Conservation (phyloP, 2,888 invertebrate species). For the Pomacea canaliculata region DNA sequence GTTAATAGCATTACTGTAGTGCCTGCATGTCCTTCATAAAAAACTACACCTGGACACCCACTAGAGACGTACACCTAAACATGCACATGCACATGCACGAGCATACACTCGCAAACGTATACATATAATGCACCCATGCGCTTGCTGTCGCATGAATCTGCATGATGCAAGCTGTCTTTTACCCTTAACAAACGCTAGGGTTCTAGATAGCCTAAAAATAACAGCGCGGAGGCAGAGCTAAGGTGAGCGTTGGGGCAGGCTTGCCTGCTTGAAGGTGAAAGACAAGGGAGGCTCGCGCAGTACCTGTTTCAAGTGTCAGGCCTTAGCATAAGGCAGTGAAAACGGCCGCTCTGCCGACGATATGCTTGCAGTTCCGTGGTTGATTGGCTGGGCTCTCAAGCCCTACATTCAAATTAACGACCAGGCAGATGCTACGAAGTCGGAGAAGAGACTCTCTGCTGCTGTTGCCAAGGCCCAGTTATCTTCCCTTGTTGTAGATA, state of each 20-base stretch:
- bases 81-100: conserved; percentile 1
- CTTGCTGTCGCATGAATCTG: background rate
- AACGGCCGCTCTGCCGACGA: background rate
- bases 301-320: too few relatives aligned
- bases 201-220: too few relatives aligned
- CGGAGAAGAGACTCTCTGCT: background rate
- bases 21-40: background rate
- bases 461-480: background rate
- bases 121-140: background rate
- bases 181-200: background rate
- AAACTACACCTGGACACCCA: background rate
- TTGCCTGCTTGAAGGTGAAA: too few relatives aligned
- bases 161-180: too few relatives aligned
- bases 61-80: background rate
- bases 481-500: background rate
- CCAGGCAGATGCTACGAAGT: background rate
- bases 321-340: too few relatives aligned
- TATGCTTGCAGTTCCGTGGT: conserved; percentile 33
- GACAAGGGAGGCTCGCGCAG: too few relatives aligned
- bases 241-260: too few relatives aligned
- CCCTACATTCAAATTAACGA: conserved; percentile 19
- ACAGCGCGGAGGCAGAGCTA: too few relatives aligned
- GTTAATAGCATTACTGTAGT: background rate
- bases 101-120: background rate
- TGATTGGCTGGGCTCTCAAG: conserved; percentile 22